Evolutionary conservation across 1,140 invertebrate species (phyloP).

Genomic region (Caenorhabditis briggsae): DNA sequence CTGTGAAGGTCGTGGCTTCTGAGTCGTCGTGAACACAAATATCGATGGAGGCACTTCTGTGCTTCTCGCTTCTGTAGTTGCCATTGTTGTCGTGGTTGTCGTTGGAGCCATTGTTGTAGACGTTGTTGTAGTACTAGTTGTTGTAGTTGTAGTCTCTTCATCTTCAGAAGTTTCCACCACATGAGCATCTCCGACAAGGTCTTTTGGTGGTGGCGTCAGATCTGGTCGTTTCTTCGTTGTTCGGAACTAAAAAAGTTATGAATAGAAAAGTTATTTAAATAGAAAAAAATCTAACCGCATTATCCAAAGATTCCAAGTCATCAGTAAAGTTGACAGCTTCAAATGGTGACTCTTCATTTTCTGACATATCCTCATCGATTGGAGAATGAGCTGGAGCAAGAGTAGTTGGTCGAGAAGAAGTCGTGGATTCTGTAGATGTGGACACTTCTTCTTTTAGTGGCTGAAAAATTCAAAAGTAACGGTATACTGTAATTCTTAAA

Average conservation of each 20-base stretch:
- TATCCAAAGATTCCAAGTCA: conserved; percentile 20
- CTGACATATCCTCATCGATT: conserved; percentile 25
- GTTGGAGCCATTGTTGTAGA: conserved; percentile 9
- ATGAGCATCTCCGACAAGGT: conserved; percentile 10
- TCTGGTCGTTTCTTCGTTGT: conserved; percentile 24
- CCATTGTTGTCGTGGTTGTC: conserved; percentile 8
- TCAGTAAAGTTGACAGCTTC: conserved; percentile 2
- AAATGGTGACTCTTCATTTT: conserved; percentile 31
- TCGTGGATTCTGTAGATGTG: conserved; percentile 4
- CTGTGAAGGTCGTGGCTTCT: conserved; percentile 3
- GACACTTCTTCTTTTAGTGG: background rate
- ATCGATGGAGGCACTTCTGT: conserved; percentile 22
- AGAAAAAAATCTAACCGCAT: background rate
- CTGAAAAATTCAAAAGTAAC: background rate
- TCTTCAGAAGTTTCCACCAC: conserved; percentile 4
- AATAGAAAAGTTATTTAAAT: no score
- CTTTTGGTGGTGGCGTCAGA: background rate
- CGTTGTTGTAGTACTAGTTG: background rate
- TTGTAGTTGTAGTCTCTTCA: background rate
- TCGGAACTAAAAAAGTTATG: conserved; percentile 30
- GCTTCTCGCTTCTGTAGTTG: background rate
- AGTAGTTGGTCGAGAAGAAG: background rate
- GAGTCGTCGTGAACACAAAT: conserved; percentile 39
- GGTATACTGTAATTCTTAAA: background rate
- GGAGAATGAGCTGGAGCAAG: background rate